A percentile compares a stretch with the other conserved stretches of the same genome.
phyloP scores from a whole-genome alignment of 2,888 invertebrate genomes.

The Cosmia pyralina region DNA sequence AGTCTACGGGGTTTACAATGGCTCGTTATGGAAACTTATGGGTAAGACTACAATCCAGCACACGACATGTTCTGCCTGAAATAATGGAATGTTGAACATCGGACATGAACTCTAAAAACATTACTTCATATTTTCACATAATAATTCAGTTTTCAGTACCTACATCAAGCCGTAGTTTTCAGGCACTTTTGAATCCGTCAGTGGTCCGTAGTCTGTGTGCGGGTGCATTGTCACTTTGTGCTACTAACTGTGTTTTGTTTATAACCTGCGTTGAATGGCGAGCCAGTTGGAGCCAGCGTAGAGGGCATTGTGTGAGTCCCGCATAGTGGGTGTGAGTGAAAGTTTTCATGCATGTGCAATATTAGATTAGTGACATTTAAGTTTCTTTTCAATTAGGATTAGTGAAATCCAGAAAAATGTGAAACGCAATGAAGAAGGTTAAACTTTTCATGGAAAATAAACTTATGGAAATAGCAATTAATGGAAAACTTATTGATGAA shows the following conservation, averaged over 20 bases:
- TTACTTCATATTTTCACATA: background rate
- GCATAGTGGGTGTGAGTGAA: background rate
- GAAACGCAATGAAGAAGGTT: too few relatives aligned
- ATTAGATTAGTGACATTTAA: background rate
- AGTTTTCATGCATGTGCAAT: background rate
- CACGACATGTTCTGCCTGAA: background rate
- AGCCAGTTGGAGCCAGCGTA: background rate
- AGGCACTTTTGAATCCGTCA: conserved; percentile 2
- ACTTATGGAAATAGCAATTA: background rate
- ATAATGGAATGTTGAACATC: background rate
- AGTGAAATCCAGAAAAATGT: background rate
- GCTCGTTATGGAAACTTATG: too few relatives aligned
- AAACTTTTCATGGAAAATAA: too few relatives aligned
- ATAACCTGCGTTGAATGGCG: background rate
- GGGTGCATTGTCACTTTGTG: conserved; percentile 32
- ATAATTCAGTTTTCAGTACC: background rate
- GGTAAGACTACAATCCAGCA: too few relatives aligned
- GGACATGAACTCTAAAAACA: too few relatives aligned
- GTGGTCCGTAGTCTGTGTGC: background rate
- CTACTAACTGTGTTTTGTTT: conserved; percentile 25
- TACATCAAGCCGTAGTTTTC: background rate
- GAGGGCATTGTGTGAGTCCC: background rate
- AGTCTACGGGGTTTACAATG: too few relatives aligned
- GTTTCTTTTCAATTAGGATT: background rate
- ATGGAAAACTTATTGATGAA: background rate